These are phyloP conservation scores for Conger conger DNA, from an alignment of 2,113 vertebrate genomes.

Conservation along the genomic window DNA sequence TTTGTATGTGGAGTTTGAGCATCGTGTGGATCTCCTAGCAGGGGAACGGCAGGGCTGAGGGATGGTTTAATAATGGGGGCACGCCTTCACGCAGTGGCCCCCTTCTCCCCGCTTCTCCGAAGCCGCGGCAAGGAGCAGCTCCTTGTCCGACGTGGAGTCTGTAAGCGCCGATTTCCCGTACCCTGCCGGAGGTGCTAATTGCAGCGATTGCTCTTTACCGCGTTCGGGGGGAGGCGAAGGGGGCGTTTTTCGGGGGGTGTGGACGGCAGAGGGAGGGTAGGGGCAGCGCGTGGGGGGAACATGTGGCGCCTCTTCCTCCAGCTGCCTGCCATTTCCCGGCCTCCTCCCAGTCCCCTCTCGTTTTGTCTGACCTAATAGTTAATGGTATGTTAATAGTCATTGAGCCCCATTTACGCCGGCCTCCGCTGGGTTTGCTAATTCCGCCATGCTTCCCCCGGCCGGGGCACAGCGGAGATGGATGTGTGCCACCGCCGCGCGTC, in stretches of 20 bases:
- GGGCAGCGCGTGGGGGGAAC: conserved; percentile 22
- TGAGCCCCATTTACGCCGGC: conserved; percentile 37
- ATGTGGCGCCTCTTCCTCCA: conserved; percentile 41
- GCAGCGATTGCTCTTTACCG: conserved; percentile 39
- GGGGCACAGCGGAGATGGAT: conserved; percentile 41
- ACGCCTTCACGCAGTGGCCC: conserved; percentile 12
- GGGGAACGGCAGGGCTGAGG: background rate
- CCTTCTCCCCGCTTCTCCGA: conserved; percentile 4
- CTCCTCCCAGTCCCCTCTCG: conserved; percentile 31
- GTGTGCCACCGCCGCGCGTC: conserved; percentile 35
- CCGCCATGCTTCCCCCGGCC: conserved; percentile 24
- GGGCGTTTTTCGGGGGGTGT: background rate
- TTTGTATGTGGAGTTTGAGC: conserved; percentile 26
- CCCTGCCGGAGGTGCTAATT: conserved; percentile 41
- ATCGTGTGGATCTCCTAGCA: conserved; percentile 5
- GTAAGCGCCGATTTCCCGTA: conserved; percentile 27
- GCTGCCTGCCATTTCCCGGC: conserved; percentile 32
- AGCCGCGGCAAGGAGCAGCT: conserved; percentile 10
- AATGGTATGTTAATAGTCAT: conserved; percentile 52
- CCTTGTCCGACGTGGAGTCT: conserved; percentile 19
- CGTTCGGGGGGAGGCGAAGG: background rate
- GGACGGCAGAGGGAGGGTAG: background rate
- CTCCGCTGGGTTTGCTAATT: conserved; percentile 44
- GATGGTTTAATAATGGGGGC: conserved; percentile 32
- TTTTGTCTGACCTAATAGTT: conserved; percentile 51